Base-by-base conservation (phyloP, 2,888 invertebrate genomes). In the Sphaerophoria rueppellii region DNA sequence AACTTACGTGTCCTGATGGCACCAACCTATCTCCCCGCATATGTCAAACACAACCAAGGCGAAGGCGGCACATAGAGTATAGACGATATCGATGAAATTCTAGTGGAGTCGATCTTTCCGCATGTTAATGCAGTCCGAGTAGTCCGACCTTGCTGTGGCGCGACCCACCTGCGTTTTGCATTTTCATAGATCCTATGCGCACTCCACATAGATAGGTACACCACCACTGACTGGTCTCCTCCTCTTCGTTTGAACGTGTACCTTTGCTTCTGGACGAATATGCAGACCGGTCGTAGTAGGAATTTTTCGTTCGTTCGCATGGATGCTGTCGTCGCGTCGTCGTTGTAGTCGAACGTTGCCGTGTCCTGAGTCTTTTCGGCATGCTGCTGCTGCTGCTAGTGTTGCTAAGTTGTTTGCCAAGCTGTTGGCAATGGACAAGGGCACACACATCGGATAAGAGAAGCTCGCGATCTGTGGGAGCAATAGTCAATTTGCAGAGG, bases 361-460 rank as follows among this genome's bases (percentile, higher is more conserved):
- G 73, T 82, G 86, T 72, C 63, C 34, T 9, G 52, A 77, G 70
- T 37, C 79, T 79, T 79, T 69, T 58, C 40, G 74, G 70, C 79
- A 79, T 82, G 73, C 65, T 79, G 67, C 60, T 46, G 57, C 60
- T 50, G 70, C 52, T 76, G 67, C 57, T 73, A 70, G 24, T 65
- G 73, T 2, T 65, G 73, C 43, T 75, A 63, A 40, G 63, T 58
- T 55, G 24, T 24, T 24, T 24, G 58, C 40, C 12, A n/a, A 40
- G 60, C 60, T 63, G 52, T 52, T 86, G 83, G 79, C 82, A 79
- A 77, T 82, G 86, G 87, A 87, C 86, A 87, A 86, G 92, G 92
- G 87, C 86, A 86, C 86, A 86, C 86, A 82, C 76, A 86, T 82
- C 86, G 82, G 86, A 86, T 86, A 86, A 86, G 90, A 91, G 86